These are phyloP conservation scores for Kryphioiulus occultus DNA, from an alignment of 2,888 invertebrate genomes.

Conservation along the genomic window DNA sequence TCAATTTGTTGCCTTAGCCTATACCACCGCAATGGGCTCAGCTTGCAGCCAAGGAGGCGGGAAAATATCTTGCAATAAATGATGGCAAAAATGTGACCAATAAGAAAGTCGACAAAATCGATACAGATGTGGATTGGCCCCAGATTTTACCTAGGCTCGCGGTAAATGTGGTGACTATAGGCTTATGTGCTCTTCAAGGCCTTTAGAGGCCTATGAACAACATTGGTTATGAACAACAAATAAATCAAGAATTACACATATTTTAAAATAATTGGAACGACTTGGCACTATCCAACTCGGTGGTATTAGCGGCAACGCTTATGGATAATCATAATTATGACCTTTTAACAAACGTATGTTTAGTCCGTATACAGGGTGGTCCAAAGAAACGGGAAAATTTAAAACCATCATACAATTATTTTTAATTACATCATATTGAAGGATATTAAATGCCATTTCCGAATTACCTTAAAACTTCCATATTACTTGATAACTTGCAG, in stretches of 20 bases:
- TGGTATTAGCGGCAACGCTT: background rate
- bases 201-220: background rate
- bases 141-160: background rate
- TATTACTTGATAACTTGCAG: too few species aligned
- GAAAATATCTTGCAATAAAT: background rate
- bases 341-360: too few species aligned
- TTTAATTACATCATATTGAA: too few species aligned
- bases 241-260: too few species aligned
- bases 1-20: background rate
- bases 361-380: too few species aligned
- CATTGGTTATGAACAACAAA: background rate
- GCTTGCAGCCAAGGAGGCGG: background rate
- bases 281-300: background rate
- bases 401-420: too few species aligned
- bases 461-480: too few species aligned
- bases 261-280: too few species aligned
- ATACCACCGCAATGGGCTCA: background rate
- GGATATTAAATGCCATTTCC: too few species aligned
- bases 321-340: background rate
- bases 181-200: background rate
- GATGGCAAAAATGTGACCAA: constrained; percentile 25
- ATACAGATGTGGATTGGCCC: constrained; percentile 32
- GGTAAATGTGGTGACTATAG: background rate
- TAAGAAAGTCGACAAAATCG: constrained; percentile 33
- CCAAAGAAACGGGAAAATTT: too few species aligned